phyloP scores from a whole-genome alignment of 2,797 vertebrate species.

The Mormyrus proboscirostris region DNA sequence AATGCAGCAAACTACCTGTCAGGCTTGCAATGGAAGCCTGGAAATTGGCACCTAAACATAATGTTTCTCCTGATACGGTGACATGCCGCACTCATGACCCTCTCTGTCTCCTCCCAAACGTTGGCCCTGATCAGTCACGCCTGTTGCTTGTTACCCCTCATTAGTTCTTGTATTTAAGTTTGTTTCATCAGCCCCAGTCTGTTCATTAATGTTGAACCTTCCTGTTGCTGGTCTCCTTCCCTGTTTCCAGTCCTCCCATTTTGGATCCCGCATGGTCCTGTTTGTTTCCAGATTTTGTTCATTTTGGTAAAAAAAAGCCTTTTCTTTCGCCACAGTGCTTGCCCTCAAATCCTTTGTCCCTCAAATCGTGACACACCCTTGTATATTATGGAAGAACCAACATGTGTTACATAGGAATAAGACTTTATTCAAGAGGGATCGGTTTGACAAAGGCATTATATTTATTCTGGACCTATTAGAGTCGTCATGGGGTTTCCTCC shows the following conservation, averaged over 20 bases:
- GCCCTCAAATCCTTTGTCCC: not conserved
- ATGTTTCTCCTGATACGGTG: too few species aligned
- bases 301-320: not conserved
- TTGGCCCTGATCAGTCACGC: too few species aligned
- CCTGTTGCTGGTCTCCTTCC: too few species aligned
- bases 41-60: too few species aligned
- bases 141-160: too few species aligned
- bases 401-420: not conserved
- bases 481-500: not conserved
- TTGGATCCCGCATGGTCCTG: not conserved
- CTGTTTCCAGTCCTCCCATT: not conserved
- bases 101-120: too few species aligned
- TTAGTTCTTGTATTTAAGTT: too few species aligned
- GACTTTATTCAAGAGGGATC: not conserved
- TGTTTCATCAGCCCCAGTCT: too few species aligned
- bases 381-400: not conserved
- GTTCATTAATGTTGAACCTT: too few species aligned
- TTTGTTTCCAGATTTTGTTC: not conserved
- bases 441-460: not conserved
- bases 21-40: too few species aligned
- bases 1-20: too few species aligned
- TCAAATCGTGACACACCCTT: not conserved
- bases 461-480: not conserved
- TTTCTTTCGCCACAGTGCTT: not conserved
- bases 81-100: too few species aligned